Conservation (phyloP, 2,888 invertebrate species). For the Punctoribates punctum region DNA sequence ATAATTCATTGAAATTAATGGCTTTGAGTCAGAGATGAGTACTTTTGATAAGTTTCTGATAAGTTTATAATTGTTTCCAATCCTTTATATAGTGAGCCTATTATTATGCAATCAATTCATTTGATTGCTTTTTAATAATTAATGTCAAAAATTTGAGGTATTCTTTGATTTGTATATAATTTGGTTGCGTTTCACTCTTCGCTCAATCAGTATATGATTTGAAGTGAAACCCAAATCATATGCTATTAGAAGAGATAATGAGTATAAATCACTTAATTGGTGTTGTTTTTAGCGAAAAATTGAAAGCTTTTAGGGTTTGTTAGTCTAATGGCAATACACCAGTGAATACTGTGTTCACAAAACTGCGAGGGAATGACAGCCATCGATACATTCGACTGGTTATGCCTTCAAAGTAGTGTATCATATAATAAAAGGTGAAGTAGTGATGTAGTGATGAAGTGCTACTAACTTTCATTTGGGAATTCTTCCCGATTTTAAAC, state of each 20-base stretch:
- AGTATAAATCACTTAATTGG: slow-evolving; percentile 25
- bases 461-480: slow-evolving; percentile 26
- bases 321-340: background rate
- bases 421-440: slow-evolving; percentile 2
- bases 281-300: background rate
- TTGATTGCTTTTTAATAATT: slow-evolving; percentile 18
- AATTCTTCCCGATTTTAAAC: background rate
- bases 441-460: slow-evolving; percentile 15
- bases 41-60: too few species aligned
- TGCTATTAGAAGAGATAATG: slow-evolving; percentile 16
- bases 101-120: slow-evolving; percentile 22
- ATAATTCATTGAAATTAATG: too few species aligned
- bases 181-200: background rate
- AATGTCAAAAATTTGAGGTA: background rate
- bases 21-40: too few species aligned
- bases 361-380: slow-evolving; percentile 18
- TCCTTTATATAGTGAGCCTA: background rate
- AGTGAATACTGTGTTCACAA: background rate
- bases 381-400: slow-evolving; percentile 14
- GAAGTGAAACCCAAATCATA: background rate
- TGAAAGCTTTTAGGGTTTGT: slow-evolving; percentile 24
- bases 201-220: slow-evolving; percentile 16
- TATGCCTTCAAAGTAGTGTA: background rate
- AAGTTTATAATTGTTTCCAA: too few species aligned
- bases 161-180: slow-evolving; percentile 4